These are phyloP conservation scores for Capricornis sumatraensis DNA, from an alignment of 2,113 vertebrate species.

Conservation along the genomic window DNA sequence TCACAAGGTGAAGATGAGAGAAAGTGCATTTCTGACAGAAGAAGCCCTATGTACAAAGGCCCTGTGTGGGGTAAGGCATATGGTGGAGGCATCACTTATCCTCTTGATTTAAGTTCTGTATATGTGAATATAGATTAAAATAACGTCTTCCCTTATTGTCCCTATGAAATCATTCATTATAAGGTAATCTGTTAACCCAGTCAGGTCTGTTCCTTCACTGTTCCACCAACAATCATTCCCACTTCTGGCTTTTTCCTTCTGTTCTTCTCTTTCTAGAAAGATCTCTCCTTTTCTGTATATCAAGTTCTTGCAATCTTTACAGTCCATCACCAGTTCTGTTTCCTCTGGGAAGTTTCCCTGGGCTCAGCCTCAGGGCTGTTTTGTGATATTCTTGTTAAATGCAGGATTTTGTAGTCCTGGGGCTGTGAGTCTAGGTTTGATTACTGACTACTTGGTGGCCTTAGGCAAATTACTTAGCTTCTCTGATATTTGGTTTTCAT, in stretches of 20 bases:
- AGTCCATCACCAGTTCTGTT: background rate
- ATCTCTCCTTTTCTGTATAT: background rate
- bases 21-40: background rate
- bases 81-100: background rate
- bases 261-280: background rate
- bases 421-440: background rate
- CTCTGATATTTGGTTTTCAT: background rate
- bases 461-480: background rate
- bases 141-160: background rate
- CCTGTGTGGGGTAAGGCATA: background rate
- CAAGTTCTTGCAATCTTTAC: background rate
- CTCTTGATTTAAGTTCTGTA: background rate
- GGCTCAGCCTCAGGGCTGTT: background rate
- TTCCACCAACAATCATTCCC: background rate
- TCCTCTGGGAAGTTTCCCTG: background rate
- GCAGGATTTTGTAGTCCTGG: background rate
- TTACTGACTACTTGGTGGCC: background rate
- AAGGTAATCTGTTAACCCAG: background rate
- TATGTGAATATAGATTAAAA: background rate
- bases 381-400: background rate
- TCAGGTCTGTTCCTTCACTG: background rate
- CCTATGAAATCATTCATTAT: background rate
- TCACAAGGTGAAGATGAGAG: background rate
- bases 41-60: background rate
- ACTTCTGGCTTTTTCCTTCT: background rate